phyloP scores from a whole-genome alignment of 2,888 invertebrate genomes.

The Diarsia brunnea region DNA sequence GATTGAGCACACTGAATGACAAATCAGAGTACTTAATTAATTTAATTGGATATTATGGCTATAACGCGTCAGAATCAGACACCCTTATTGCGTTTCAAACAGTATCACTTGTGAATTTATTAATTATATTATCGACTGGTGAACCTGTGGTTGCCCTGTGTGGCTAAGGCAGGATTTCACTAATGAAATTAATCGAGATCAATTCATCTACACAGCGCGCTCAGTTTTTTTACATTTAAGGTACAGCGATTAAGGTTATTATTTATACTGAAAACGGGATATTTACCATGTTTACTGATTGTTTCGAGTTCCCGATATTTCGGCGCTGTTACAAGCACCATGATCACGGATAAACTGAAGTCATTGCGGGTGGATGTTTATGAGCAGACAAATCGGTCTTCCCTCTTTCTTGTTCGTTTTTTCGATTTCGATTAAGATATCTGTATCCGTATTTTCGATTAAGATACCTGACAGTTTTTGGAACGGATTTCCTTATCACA shows the following conservation, averaged over 20 bases:
- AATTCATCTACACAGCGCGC: background rate
- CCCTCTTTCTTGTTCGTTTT: no score
- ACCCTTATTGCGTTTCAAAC: slow-evolving; percentile 39
- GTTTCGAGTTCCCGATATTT: no score
- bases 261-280: no score
- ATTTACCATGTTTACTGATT: no score
- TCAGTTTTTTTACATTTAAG: background rate
- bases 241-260: no score
- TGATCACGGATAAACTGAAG: no score
- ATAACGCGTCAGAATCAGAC: slow-evolving; percentile 49
- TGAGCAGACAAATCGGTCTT: no score
- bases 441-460: no score
- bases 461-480: background rate
- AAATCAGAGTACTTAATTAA: slow-evolving; percentile 53
- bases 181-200: background rate
- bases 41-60: slow-evolving; percentile 51
- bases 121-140: slow-evolving; percentile 35
- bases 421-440: no score
- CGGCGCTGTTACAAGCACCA: no score
- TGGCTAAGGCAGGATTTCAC: background rate
- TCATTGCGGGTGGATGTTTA: no score
- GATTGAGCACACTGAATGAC: slow-evolving; percentile 20
- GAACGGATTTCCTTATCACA: background rate
- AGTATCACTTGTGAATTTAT: slow-evolving; percentile 39
- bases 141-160: slow-evolving; percentile 17